Evolutionary conservation across 2,888 invertebrate species (phyloP).

Genomic region (Sacculina carcini): DNA sequence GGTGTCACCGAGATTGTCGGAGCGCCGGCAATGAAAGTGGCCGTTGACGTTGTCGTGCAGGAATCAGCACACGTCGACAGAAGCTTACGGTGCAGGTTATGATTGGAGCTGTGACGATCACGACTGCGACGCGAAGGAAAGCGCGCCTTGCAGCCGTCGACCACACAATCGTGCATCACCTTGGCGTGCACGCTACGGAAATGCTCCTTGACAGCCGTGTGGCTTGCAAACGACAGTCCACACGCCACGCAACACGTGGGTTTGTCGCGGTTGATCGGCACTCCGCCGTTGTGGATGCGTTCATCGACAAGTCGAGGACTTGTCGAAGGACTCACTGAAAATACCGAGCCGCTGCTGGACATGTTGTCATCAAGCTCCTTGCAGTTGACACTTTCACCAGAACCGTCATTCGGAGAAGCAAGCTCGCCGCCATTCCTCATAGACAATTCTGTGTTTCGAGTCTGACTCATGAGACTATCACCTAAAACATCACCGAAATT

Average conservation of each 20-base stretch:
- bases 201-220: constrained; percentile 75
- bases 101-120: constrained; percentile 72
- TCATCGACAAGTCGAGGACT: constrained; percentile 10
- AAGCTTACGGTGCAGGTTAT: constrained; percentile 68
- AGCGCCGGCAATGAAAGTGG: too few species aligned
- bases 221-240: constrained; percentile 74
- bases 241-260: constrained; percentile 73
- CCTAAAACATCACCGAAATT: constrained; percentile 31
- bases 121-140: constrained; percentile 78
- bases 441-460: too few species aligned
- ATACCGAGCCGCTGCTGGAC: neutral
- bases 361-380: constrained; percentile 20
- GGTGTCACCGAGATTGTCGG: too few species aligned
- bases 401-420: constrained; percentile 10
- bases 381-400: neutral
- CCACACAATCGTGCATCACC: constrained; percentile 77
- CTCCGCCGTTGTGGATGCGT: constrained; percentile 26
- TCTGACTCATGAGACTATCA: constrained; percentile 12
- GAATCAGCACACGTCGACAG: constrained; percentile 49
- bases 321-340: neutral
- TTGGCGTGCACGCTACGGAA: constrained; percentile 88
- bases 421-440: constrained; percentile 11
- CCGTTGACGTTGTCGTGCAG: too few species aligned
- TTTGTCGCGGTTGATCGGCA: constrained; percentile 73
- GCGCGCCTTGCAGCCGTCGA: constrained; percentile 79